phyloP scores from a whole-genome alignment of 2,113 vertebrate genomes.

The human region GRCh38 chr2:6775001-6775500 shows the following conservation, averaged over 20 bases:
- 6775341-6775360: background rate
- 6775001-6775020: rapidly evolving
- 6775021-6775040: background rate
- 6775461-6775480: too few species aligned
- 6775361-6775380: too few species aligned
- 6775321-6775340: background rate
- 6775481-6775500: too few species aligned
- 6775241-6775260: rapidly evolving
- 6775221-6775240: background rate
- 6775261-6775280: background rate
- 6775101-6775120: background rate
- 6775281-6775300: background rate
- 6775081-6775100: too few species aligned
- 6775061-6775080: background rate
- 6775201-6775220: background rate
- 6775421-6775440: background rate
- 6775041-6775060: background rate
- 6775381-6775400: background rate
- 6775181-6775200: too few species aligned
- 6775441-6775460: too few species aligned
- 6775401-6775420: background rate
- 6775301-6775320: too few species aligned
- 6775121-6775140: background rate
- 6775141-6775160: background rate
- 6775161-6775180: background rate